phyloP scores from a whole-genome alignment of 2,797 vertebrate species.

The Sebastes oblongus region DNA sequence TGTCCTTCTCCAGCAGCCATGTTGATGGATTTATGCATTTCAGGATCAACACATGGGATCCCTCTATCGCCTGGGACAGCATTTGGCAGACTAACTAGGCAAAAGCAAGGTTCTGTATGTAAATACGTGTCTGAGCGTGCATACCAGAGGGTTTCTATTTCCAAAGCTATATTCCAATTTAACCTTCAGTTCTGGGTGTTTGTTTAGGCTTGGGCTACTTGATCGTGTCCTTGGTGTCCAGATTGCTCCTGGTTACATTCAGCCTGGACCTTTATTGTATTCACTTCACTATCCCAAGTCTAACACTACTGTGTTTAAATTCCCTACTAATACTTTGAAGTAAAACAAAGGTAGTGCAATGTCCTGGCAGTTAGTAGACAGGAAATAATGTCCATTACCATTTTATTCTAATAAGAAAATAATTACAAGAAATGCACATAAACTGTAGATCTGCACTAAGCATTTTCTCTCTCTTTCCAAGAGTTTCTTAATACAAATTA shows the following conservation, averaged over 20 bases:
- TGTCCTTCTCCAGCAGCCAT: conserved; percentile 48
- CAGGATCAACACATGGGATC: conserved; percentile 54
- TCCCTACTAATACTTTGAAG: background rate
- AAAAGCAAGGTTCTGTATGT: conserved; percentile 47
- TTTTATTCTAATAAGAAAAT: background rate
- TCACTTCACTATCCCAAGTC: background rate
- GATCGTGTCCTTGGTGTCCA: conserved; percentile 41
- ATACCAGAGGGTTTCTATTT: conserved; percentile 32
- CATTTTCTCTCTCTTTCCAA: background rate
- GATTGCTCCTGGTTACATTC: conserved; percentile 20
- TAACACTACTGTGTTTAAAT: conserved; percentile 13
- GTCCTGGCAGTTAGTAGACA: background rate
- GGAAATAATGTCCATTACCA: background rate
- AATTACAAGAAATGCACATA: background rate
- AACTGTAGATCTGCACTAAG: background rate
- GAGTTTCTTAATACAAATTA: background rate
- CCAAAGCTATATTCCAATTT: conserved; percentile 34
- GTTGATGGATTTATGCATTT: conserved; percentile 66
- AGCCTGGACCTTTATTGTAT: conserved; percentile 18
- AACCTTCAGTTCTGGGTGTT: conserved; percentile 35
- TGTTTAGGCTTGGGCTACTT: conserved; percentile 15
- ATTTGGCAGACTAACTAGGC: conserved; percentile 60
- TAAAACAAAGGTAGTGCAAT: background rate
- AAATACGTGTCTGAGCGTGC: conserved; percentile 31
- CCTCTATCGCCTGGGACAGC: conserved; percentile 46